These are phyloP conservation scores for Athripsodes cinereus DNA, from an alignment of 2,888 invertebrate species.

Conservation along the genomic window DNA sequence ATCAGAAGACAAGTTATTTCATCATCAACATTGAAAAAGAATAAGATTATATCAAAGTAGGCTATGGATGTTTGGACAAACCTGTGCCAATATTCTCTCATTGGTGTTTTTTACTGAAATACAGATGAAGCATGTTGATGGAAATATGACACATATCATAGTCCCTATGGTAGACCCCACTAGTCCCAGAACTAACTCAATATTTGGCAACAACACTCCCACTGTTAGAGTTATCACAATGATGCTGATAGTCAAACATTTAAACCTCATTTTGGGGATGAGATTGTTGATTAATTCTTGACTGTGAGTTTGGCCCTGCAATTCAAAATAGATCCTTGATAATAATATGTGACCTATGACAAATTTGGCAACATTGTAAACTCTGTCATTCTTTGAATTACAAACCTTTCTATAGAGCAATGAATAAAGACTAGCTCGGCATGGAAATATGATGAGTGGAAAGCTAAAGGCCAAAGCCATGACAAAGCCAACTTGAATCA, in stretches of 20 bases:
- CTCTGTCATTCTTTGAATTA: no score
- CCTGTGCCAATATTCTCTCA: constrained; percentile 78
- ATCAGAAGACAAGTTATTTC: no score
- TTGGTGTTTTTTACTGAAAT: constrained; percentile 79
- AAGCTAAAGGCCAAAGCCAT: constrained; percentile 94
- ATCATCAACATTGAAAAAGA: no score
- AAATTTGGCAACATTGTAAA: no score
- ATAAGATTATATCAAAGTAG: no score
- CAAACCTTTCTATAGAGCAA: constrained; percentile 75
- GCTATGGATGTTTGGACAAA: no score
- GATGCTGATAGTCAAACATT: constrained; percentile 74
- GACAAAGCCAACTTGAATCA: constrained; percentile 92
- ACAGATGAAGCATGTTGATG: constrained; percentile 82
- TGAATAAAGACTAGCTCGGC: constrained; percentile 88
- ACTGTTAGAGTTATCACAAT: constrained; percentile 68
- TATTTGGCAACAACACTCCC: constrained; percentile 86
- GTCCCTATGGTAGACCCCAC: constrained; percentile 95
- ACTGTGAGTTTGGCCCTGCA: constrained; percentile 60
- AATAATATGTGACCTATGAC: no score
- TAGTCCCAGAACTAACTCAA: constrained; percentile 88
- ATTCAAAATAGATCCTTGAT: constrained; percentile 25
- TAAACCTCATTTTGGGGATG: constrained; percentile 81
- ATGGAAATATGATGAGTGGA: constrained; percentile 95
- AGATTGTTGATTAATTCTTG: constrained; percentile 57
- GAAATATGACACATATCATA: constrained; percentile 87